phyloP scores from a whole-genome alignment of 2,888 invertebrate species.

The Mechanitis messenoides region DNA sequence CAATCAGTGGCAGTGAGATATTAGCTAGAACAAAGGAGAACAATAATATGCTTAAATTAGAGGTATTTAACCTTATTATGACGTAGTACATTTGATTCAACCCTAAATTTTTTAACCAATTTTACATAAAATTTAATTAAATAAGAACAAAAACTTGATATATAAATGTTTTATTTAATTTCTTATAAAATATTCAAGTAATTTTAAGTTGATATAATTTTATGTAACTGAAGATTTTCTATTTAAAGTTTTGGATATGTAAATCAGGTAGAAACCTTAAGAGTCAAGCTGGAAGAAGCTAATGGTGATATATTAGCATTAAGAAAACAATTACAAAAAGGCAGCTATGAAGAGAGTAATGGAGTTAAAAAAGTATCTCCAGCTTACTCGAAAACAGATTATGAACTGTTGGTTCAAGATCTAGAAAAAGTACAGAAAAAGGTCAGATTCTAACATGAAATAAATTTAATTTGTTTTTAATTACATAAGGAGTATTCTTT shows the following conservation, averaged over 20 bases:
- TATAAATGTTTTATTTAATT: too few species aligned
- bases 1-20: constrained; percentile 74
- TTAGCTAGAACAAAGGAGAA: constrained; percentile 77
- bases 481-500: too few species aligned
- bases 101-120: too few species aligned
- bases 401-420: constrained; percentile 81
- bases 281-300: constrained; percentile 82
- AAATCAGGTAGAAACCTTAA: constrained; percentile 79
- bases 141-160: too few species aligned
- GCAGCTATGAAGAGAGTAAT: constrained; percentile 37
- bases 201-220: too few species aligned
- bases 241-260: not conserved
- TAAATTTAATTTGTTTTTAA: not conserved
- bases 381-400: constrained; percentile 58
- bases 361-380: constrained; percentile 31
- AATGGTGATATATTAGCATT: constrained; percentile 82
- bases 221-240: too few species aligned
- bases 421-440: constrained; percentile 80
- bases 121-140: too few species aligned
- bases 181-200: too few species aligned
- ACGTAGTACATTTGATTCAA: too few species aligned
- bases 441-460: constrained; percentile 48
- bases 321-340: constrained; percentile 67
- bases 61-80: constrained; percentile 43
- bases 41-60: constrained; percentile 74